Evolutionary conservation across 2,888 invertebrate species (phyloP).

Genomic region (Cataglyphis altisquamis): DNA sequence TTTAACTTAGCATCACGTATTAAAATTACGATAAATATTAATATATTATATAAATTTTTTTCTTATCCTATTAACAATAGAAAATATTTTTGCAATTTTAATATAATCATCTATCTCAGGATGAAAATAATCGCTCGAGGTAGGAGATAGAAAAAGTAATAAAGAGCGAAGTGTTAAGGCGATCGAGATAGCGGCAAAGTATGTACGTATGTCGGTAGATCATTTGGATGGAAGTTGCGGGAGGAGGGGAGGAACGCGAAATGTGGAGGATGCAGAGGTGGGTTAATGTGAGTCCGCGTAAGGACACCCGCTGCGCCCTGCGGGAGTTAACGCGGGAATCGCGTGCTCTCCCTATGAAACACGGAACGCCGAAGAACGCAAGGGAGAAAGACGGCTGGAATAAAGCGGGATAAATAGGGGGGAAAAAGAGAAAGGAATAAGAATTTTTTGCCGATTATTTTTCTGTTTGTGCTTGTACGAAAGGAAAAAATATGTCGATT

Average conservation of each 20-base stretch:
- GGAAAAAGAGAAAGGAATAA: slow-evolving; percentile 1
- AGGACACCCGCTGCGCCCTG: slow-evolving; percentile 84
- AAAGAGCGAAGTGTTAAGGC: slow-evolving; percentile 63
- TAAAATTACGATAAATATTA: slow-evolving; percentile 15
- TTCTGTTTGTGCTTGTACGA: slow-evolving; percentile 20
- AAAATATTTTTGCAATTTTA: background rate
- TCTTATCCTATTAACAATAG: background rate
- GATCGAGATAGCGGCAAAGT: slow-evolving; percentile 75
- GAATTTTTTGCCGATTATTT: slow-evolving; percentile 63
- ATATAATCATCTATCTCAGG: background rate
- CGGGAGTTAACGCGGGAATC: slow-evolving; percentile 85
- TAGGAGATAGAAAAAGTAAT: slow-evolving; percentile 14
- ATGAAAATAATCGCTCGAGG: background rate
- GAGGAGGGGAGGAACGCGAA: slow-evolving; percentile 34
- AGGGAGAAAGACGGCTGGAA: slow-evolving; percentile 48
- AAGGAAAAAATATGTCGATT: slow-evolving; percentile 6
- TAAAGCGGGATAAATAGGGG: slow-evolving; percentile 13
- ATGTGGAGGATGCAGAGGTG: slow-evolving; percentile 70
- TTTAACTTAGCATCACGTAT: background rate
- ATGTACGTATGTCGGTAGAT: slow-evolving; percentile 70
- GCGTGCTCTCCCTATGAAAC: slow-evolving; percentile 80
- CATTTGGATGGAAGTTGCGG: slow-evolving; percentile 48
- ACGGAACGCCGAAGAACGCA: slow-evolving; percentile 63
- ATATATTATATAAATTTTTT: slow-evolving; percentile 8
- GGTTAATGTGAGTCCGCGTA: slow-evolving; percentile 83